Base-by-base conservation (phyloP, 2,113 vertebrate species). In the Gymnobelideus leadbeateri region DNA sequence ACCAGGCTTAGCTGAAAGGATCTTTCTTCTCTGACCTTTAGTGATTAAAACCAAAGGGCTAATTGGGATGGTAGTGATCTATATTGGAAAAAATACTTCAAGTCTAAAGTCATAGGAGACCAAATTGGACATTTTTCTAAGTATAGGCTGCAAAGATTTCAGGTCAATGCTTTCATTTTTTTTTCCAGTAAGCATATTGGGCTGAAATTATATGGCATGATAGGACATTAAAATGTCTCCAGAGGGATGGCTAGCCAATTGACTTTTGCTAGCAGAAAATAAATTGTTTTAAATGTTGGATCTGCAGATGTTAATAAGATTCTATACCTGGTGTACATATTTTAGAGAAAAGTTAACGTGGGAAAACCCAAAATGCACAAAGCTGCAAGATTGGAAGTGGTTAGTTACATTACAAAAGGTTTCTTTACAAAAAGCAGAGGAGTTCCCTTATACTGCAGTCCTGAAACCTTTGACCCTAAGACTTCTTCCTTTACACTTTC, bases 311-410 rank as follows among this genome's bases (percentile, higher is more conserved):
- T 94, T 53, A 91, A 53, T 53, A 24, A 0, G 28, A 68, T 68
- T 31, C 57, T 94, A 16, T 43, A 19, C 23, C 23, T 89, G 54
- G n/a, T 43, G 89, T 95, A 51, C 26, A 95, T 51, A 57, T 49
- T 91, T 91, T 43, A n/a, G 43, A 92, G 93, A 94, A 25, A 91
- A 21, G 57, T 19, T 11, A 91, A 51, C 90, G 54, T 90, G 52
- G 46, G 68, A 55, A 97, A 93, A 55, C 51, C 94, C 21, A 37
- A 91, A 31, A 96, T 52, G 68, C 51, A 53, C 51, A 23, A 92
- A 50, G 54, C 54, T 23, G 21, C 55, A 77, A 57, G 92, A 61
- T 21, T 91, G 52, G 93, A 93, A 89, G 26, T n/a, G 50, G 46
- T 37, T 91, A 43, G 92, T 90, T 26, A 89, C 47, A 89, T 93